Base-by-base conservation (phyloP, 2,113 vertebrate genomes). In the Mystacornis crossleyi region DNA sequence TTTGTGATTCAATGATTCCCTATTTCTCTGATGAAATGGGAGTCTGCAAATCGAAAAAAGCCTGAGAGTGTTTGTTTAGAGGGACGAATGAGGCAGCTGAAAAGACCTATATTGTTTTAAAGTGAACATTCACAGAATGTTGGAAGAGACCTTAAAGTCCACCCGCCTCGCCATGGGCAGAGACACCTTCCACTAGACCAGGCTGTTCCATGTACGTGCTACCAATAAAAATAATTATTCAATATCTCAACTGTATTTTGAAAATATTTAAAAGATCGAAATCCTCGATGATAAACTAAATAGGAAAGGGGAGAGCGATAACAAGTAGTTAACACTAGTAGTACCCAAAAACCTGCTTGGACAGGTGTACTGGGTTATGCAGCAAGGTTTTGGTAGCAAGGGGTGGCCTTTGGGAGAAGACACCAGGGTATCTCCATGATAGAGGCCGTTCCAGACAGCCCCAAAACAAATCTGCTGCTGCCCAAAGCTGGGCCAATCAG, bases 151-250 rank as follows among this genome's bases (percentile, higher is more conserved):
- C 33, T 14, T n/a, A 1, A 67, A 53, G 9, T 53, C 28, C 45
- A 19, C 1, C 6, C 10, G 40, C 12, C 7, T 38, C 38, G 19
- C 45, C 38, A 65, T 8, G 23, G 36, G 23, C 23, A 73, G 12
- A 57, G 43, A 24, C 23, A 43, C 8, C 6, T 60, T 38, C 45
- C 45, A 45, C 16, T 29, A 8, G 19, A 38, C 23, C 45, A 51
- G 33, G 38, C 13, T 66, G 36, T 25, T 73, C 36, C 19, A 15
- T 14, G 4, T 12, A 14, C 0, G 0, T 42, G 43, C 60, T 60
- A 47, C 24, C 57, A 60, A 58, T 38, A 74, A 58, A 75, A 50
- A 24, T 5, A 78, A 42, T 18, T 47, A 45, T 6, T 64, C 10
- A 36, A 2, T 38, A 90, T 17, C 3, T 3, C 19, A 61, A 36